phyloP scores from a whole-genome alignment of 2,113 vertebrate genomes.

The Percina caprodes region DNA sequence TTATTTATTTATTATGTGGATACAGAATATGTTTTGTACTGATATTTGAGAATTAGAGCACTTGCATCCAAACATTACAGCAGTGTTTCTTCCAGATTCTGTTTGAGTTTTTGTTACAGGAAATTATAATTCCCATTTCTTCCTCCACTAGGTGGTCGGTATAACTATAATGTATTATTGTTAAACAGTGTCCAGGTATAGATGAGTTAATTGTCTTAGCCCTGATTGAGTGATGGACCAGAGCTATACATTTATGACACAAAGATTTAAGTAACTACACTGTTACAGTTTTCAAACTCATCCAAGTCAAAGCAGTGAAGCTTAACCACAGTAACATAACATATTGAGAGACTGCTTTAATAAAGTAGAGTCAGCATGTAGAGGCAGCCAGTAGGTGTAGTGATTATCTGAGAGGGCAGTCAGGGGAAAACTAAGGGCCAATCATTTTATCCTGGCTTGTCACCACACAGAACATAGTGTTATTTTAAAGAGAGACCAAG shows the following conservation, averaged over 20 bases:
- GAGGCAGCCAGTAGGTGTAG: slow-evolving; percentile 57
- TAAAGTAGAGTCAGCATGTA: slow-evolving; percentile 62
- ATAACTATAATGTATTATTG: background rate
- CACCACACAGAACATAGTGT: slow-evolving; percentile 71
- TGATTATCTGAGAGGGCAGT: slow-evolving; percentile 72
- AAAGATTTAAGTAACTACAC: slow-evolving; percentile 22
- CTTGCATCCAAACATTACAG: background rate
- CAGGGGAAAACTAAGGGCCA: slow-evolving; percentile 76
- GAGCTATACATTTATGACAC: background rate
- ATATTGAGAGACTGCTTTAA: slow-evolving; percentile 59
- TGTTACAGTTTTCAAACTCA: slow-evolving; percentile 13
- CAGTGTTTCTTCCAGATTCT: background rate
- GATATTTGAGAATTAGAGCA: background rate
- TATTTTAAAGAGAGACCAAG: slow-evolving; percentile 66
- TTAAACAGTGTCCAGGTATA: background rate
- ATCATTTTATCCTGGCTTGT: slow-evolving; percentile 80
- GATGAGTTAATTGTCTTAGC: background rate
- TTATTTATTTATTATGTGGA: no score
- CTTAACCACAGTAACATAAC: slow-evolving; percentile 39
- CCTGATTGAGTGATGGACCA: background rate
- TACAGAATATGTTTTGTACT: background rate
- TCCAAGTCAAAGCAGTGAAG: slow-evolving; percentile 34
- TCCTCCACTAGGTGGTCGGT: background rate
- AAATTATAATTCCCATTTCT: background rate
- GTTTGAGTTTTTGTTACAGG: background rate